Evolutionary conservation across 2,797 vertebrate genomes (phyloP).

Genomic region (Myotis planiceps): DNA sequence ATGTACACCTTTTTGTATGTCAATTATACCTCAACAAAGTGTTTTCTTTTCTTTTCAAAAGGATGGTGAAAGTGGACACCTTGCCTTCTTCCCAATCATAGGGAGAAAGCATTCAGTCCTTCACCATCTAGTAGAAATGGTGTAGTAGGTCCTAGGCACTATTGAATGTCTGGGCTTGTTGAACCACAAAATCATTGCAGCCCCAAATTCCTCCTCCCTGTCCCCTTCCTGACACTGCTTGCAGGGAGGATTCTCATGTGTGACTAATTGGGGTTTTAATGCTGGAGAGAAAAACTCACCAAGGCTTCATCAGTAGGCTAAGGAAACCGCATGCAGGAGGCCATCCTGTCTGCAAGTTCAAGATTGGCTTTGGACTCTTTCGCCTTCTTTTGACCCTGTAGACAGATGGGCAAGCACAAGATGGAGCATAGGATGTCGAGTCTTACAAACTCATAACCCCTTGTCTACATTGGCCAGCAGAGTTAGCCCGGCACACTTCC

Average conservation of each 20-base stretch:
- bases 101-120: not conserved
- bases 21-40: not conserved
- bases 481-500: not conserved
- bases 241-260: not conserved
- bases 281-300: not conserved
- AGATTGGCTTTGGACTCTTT: not conserved
- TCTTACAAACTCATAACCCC: not conserved
- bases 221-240: not conserved
- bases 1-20: not conserved
- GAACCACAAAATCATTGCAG: not conserved
- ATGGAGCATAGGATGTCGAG: rapidly evolving
- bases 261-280: not conserved
- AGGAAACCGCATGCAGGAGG: not conserved
- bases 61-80: not conserved
- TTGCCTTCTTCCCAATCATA: not conserved
- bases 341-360: not conserved
- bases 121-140: not conserved
- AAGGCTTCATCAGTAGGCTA: not conserved
- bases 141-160: not conserved
- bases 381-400: not conserved
- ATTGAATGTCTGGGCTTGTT: not conserved
- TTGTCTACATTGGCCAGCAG: not conserved
- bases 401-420: not conserved
- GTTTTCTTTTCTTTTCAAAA: not conserved
- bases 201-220: not conserved